These are phyloP conservation scores for Heteromyza rotundicornis DNA, from an alignment of 2,888 invertebrate species.

Conservation along the genomic window DNA sequence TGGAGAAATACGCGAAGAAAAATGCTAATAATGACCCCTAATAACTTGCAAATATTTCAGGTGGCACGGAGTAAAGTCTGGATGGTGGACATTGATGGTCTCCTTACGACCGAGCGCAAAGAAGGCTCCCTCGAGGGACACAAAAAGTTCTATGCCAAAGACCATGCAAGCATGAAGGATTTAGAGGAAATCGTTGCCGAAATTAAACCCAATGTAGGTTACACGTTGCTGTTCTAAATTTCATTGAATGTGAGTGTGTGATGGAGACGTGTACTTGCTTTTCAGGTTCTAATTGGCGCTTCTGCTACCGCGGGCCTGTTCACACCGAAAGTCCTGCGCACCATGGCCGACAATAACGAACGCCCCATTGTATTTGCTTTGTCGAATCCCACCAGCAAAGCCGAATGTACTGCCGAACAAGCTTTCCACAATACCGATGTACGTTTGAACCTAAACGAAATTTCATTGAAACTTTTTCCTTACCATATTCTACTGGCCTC, in stretches of 20 bases:
- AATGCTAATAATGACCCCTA: neutral
- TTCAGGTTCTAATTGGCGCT: conserved; percentile 73
- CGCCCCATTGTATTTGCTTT: conserved; percentile 95
- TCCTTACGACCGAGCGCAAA: conserved; percentile 75
- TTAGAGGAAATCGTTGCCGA: conserved; percentile 80
- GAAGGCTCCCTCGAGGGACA: conserved; percentile 73
- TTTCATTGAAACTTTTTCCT: too few species aligned
- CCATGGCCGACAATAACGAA: conserved; percentile 86
- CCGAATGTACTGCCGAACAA: conserved; percentile 97
- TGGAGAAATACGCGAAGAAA: neutral
- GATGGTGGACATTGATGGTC: conserved; percentile 94
- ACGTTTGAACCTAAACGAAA: too few species aligned
- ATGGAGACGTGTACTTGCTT: conserved; percentile 3
- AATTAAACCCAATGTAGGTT: conserved; percentile 86
- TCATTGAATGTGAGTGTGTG: too few species aligned
- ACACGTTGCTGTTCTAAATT: neutral
- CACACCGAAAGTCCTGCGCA: conserved; percentile 81
- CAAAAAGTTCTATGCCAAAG: conserved; percentile 77
- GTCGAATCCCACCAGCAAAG: conserved; percentile 96
- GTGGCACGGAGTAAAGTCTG: conserved; percentile 90
- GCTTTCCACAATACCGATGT: conserved; percentile 93
- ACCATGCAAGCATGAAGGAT: conserved; percentile 77
- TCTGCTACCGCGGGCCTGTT: conserved; percentile 93
- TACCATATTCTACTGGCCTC: neutral
- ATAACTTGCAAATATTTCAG: conserved; percentile 28